Evolutionary conservation across 1,140 invertebrate genomes (phyloP).

Genomic region (Centruroides sculpturatus): DNA sequence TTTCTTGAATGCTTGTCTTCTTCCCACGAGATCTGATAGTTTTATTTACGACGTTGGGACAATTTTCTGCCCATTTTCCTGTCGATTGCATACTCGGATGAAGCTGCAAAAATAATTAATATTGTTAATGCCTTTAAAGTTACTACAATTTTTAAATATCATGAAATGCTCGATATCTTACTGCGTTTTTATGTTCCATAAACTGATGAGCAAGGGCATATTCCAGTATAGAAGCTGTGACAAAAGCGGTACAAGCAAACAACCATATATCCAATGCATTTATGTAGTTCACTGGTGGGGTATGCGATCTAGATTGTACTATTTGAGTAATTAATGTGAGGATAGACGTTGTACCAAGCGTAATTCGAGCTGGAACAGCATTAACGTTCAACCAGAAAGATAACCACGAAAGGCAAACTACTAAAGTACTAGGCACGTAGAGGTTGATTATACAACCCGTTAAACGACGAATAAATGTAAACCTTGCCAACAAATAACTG

Average conservation of each 20-base stretch:
- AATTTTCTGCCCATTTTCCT: too few species aligned
- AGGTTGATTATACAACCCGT: conserved; percentile 10
- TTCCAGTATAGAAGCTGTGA: conserved; percentile 28
- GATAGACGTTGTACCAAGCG: conserved; percentile 18
- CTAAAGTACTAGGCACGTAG: conserved; percentile 8
- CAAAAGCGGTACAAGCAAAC: conserved; percentile 26
- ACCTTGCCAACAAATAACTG: neutral
- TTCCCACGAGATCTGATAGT: too few species aligned
- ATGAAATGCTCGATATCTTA: conserved; percentile 10
- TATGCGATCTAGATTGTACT: conserved; percentile 6
- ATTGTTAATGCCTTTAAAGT: neutral
- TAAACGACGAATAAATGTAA: conserved; percentile 2
- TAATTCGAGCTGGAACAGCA: conserved; percentile 25
- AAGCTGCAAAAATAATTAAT: too few species aligned
- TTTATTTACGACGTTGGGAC: too few species aligned
- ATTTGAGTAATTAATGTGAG: conserved; percentile 18
- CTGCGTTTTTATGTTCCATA: neutral
- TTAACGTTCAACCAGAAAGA: conserved; percentile 29
- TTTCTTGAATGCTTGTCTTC: too few species aligned
- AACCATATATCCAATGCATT: conserved; percentile 24
- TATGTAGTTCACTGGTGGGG: conserved; percentile 17
- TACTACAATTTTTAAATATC: neutral
- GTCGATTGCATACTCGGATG: too few species aligned
- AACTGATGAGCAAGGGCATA: conserved; percentile 24
- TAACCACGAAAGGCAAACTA: conserved; percentile 17